phyloP scores from a whole-genome alignment of 2,888 invertebrate species.

The Adineta ricciae region DNA sequence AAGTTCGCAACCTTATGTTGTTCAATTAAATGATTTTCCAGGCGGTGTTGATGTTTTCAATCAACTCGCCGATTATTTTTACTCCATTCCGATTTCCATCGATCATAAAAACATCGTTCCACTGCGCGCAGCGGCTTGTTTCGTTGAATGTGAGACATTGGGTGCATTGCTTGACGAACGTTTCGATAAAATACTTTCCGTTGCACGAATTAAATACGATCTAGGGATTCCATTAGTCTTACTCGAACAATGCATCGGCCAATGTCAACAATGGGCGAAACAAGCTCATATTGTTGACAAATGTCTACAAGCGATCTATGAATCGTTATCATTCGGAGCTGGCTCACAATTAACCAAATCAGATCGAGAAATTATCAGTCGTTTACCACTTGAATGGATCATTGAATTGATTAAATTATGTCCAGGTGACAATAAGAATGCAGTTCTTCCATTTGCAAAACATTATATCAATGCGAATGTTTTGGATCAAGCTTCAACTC shows the following conservation, averaged over 20 bases:
- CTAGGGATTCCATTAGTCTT: conserved; percentile 23
- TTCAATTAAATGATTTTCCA: conserved; percentile 44
- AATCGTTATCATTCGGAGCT: conserved; percentile 35
- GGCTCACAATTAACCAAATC: background rate
- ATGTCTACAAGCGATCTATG: conserved; percentile 42
- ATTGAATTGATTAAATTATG: conserved; percentile 22
- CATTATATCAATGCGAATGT: background rate
- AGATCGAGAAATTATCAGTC: conserved; percentile 20
- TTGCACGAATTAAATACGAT: conserved; percentile 29
- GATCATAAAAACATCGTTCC: conserved; percentile 42
- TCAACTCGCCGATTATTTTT: conserved; percentile 47
- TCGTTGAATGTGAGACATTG: conserved; percentile 40
- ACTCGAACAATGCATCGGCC: conserved; percentile 17
- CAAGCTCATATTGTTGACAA: conserved; percentile 39
- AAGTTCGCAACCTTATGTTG: conserved; percentile 20
- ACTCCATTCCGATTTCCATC: conserved; percentile 43
- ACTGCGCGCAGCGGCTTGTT: conserved; percentile 45
- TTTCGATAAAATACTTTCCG: conserved; percentile 40
- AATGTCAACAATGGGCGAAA: conserved; percentile 39
- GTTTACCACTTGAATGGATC: conserved; percentile 31
- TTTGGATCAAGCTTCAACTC: background rate
- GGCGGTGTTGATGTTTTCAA: conserved; percentile 45
- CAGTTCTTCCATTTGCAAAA: background rate
- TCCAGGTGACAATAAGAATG: background rate
- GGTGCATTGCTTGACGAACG: conserved; percentile 42